Percentiles rank a stretch among this genome's conserved stretches.
phyloP scores from a whole-genome alignment of 2,113 vertebrate genomes.

The Edolisoma coerulescens region DNA sequence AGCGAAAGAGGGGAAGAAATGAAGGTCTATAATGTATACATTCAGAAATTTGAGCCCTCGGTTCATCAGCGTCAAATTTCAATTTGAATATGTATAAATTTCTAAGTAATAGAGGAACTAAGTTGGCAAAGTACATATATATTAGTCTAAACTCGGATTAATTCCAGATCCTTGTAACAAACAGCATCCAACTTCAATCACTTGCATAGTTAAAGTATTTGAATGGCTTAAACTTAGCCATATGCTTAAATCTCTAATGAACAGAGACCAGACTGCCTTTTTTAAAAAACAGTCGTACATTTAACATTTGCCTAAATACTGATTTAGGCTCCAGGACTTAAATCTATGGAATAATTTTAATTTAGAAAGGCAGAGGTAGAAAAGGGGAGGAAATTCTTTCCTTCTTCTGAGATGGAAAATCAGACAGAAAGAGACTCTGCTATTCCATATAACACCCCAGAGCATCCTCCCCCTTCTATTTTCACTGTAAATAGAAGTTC shows the following conservation, averaged over 20 bases:
- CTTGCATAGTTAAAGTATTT: background rate
- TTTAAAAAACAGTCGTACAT: background rate
- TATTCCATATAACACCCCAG: background rate
- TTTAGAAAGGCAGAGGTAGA: background rate
- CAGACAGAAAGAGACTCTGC: background rate
- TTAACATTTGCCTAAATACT: background rate
- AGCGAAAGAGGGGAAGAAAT: background rate
- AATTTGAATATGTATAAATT: background rate
- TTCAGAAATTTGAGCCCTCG: background rate
- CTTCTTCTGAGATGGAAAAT: background rate
- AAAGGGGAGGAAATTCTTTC: background rate
- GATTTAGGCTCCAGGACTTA: background rate
- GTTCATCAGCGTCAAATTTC: background rate
- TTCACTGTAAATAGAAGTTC: background rate
- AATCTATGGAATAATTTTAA: background rate
- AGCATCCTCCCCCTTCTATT: background rate
- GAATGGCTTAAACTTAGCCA: background rate
- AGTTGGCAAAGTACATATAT: background rate
- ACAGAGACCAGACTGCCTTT: background rate
- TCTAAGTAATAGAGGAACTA: background rate
- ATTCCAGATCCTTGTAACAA: background rate
- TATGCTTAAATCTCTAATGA: background rate
- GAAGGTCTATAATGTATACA: rapidly evolving
- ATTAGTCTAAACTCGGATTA: background rate
- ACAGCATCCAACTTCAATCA: background rate